Evolutionary conservation across 2,113 vertebrate genomes (phyloP), one percentile per base, ranked within the genome.

Genomic region (Meleagris gallopavo): DNA sequence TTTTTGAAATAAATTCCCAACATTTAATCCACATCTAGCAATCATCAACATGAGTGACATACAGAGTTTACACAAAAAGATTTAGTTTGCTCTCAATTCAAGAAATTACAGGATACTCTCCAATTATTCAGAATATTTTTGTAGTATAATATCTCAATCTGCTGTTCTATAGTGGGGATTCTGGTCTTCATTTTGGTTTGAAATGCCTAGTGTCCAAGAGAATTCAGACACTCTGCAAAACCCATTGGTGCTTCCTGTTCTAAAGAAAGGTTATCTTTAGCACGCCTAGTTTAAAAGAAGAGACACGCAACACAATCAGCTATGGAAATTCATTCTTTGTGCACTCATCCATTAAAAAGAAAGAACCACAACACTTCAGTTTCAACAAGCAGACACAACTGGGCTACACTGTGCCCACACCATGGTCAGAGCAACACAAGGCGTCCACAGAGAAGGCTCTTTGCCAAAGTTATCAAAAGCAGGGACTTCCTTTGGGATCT

Each of bases 71-170:
- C 86, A 90, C 67, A 52, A 74, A 78, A 95, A 74, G 64, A 81
- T 72, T 86, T 84, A 62, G 27, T 78, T 90, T 67, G 89, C 82
- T 91, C 48, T 79, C 62, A 48, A 48, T 65, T 82, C 65, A 38
- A 82, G 73, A 96, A 96, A 92, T 92, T 92, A 94, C 94, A 92
- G 90, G 89, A 93, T 96, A 94, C 95, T 94, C 83, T 71, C 66
- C 92, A 92, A 90, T 95, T 93, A 95, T 90, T 84, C 74, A 30
- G 62, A 86, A 87, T 48, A 93, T 45, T 87, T 94, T 70, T 84
- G 75, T 72, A 72, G 71, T 60, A 36, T 66, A 32, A 36, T 46
- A 85, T 69, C 77, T 75, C 67, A 72, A 73, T 58, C 87, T 89
- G 66, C 79, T 30, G 25, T 93, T 84, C 88, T 48, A 54, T n/a